Conservation (phyloP, 2,113 vertebrate species). For the Megatriorchis doriae region DNA sequence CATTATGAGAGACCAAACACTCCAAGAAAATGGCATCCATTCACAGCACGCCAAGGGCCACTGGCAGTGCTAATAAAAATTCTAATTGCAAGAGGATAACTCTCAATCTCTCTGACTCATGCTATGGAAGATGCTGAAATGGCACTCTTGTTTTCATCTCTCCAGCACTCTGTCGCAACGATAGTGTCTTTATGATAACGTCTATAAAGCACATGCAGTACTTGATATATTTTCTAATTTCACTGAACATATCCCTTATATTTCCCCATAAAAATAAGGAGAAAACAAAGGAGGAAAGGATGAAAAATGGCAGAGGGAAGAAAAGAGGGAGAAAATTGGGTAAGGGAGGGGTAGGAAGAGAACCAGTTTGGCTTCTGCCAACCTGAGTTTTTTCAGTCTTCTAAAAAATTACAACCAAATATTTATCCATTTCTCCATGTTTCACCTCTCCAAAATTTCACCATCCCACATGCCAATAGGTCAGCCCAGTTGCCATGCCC, state of each 20-base stretch:
- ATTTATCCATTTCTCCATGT: background rate
- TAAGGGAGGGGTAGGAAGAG: background rate
- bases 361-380: background rate
- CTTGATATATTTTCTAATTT: background rate
- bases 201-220: background rate
- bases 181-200: background rate
- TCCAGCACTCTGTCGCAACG: background rate
- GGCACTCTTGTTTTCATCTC: constrained; percentile 25
- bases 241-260: background rate
- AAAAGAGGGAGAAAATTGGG: background rate
- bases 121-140: constrained; percentile 52
- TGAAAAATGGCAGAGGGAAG: background rate
- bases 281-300: background rate
- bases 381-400: background rate
- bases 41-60: constrained; percentile 27
- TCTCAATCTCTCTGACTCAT: constrained; percentile 48
- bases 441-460: background rate
- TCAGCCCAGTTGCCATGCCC: background rate
- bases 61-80: constrained; percentile 18
- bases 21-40: constrained; percentile 32
- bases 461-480: background rate
- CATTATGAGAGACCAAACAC: constrained; percentile 11
- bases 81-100: constrained; percentile 40
- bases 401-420: background rate
- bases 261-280: background rate